Percentiles rank a stretch among this genome's conserved stretches.
phyloP scores from a whole-genome alignment of 2,888 invertebrate species.

The Chymomyza caudatula region DNA sequence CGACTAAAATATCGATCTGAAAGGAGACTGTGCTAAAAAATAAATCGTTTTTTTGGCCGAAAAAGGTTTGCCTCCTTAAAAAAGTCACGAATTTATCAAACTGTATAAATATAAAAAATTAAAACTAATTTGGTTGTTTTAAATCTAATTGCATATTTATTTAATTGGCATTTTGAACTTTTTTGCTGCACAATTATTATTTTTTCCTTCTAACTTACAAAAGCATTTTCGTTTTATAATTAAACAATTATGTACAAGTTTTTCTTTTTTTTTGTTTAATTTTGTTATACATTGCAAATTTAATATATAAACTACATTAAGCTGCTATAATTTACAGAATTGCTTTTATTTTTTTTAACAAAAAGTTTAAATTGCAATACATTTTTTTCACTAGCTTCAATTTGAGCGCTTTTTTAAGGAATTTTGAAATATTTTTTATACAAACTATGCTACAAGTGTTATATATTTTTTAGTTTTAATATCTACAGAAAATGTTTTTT shows the following conservation, averaged over 20 bases:
- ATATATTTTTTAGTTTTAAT: conserved; percentile 27
- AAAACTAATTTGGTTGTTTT: conserved; percentile 13
- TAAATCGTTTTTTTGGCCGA: no score
- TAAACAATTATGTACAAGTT: conserved; percentile 25
- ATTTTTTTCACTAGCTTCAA: conserved; percentile 24
- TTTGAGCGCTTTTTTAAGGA: conserved; percentile 19
- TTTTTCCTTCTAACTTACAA: conserved; percentile 32
- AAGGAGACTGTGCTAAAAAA: no score
- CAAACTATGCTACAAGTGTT: not conserved
- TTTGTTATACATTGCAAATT: not conserved
- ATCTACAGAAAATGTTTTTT: conserved; percentile 36
- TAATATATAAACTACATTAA: not conserved
- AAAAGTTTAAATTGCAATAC: conserved; percentile 7
- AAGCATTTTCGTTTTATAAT: not conserved
- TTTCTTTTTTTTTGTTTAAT: not conserved
- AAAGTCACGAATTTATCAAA: no score
- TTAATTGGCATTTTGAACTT: conserved; percentile 3
- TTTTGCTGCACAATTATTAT: conserved; percentile 8
- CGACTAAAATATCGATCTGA: no score
- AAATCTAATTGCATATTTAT: conserved; percentile 7
- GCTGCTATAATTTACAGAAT: not conserved
- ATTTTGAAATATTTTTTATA: not conserved
- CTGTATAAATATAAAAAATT: no score
- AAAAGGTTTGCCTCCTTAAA: no score
- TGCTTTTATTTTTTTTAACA: not conserved